These are phyloP conservation scores for Ruditapes philippinarum DNA, from an alignment of 1,140 invertebrate genomes.

Conservation along the genomic window DNA sequence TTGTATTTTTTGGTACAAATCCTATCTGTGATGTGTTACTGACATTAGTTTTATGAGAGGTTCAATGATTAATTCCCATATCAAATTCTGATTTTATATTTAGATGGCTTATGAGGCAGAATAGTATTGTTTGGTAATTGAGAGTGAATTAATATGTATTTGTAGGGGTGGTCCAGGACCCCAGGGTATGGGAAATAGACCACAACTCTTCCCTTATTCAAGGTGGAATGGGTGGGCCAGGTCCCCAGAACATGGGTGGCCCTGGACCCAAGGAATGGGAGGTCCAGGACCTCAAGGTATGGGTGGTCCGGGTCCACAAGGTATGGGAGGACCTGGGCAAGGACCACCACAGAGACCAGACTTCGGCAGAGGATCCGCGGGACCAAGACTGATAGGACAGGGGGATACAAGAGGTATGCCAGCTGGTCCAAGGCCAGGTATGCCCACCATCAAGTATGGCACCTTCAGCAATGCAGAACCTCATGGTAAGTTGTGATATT, in stretches of 20 bases:
- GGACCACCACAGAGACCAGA: slow-evolving; percentile 62
- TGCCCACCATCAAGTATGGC: slow-evolving; percentile 36
- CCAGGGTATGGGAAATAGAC: slow-evolving; percentile 14
- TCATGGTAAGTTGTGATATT: slow-evolving; percentile 49
- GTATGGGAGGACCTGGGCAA: slow-evolving; percentile 9
- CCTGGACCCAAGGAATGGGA: slow-evolving; percentile 1
- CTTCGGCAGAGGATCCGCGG: slow-evolving; percentile 52
- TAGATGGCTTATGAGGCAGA: too few relatives aligned
- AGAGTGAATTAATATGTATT: too few relatives aligned
- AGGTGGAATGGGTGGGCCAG: neutral
- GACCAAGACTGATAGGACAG: slow-evolving; percentile 67
- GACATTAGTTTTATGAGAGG: too few relatives aligned
- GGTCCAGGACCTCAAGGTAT: neutral
- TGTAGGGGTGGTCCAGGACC: slow-evolving; percentile 13
- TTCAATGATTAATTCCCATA: too few relatives aligned
- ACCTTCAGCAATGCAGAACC: neutral
- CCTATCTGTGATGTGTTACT: too few relatives aligned
- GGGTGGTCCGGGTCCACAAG: slow-evolving; percentile 16
- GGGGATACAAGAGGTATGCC: slow-evolving; percentile 65
- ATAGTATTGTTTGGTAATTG: too few relatives aligned
- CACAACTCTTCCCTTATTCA: neutral
- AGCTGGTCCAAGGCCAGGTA: slow-evolving; percentile 56
- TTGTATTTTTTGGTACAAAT: too few relatives aligned
- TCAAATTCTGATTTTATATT: too few relatives aligned
- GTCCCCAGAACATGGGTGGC: slow-evolving; percentile 22